A percentile compares a stretch with the other conserved stretches of the same genome.
phyloP scores from a whole-genome alignment of 2,113 vertebrate species.

The Muntiacus muntjak region DNA sequence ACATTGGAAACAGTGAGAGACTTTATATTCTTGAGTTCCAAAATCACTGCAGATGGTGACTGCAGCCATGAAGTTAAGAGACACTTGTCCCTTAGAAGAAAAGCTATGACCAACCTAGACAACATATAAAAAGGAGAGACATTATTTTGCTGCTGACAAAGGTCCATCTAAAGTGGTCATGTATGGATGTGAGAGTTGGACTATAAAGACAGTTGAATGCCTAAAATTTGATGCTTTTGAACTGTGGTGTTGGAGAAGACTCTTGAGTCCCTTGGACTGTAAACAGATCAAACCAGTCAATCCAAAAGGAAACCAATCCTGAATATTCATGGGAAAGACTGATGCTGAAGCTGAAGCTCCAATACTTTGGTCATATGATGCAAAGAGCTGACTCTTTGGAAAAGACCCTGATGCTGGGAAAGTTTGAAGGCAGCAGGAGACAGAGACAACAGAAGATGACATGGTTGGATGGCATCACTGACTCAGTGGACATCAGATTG shows the following conservation, averaged over 20 bases:
- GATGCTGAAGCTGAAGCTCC: background rate
- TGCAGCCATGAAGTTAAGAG: background rate
- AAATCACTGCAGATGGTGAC: background rate
- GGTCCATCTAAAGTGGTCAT: background rate
- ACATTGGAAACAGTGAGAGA: background rate
- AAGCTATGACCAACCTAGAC: background rate
- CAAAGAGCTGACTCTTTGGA: background rate
- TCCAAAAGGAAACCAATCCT: background rate
- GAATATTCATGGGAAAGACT: background rate
- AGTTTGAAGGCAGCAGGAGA: background rate
- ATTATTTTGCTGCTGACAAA: background rate
- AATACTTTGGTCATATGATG: background rate
- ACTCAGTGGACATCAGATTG: background rate
- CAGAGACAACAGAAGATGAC: accelerated
- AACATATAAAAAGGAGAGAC: background rate
- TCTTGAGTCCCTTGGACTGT: background rate
- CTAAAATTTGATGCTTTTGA: background rate
- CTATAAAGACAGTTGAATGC: background rate
- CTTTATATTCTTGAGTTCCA: background rate
- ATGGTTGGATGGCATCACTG: background rate
- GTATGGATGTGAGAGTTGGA: background rate
- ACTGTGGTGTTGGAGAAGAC: background rate
- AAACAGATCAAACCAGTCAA: background rate
- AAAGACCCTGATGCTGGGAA: background rate
- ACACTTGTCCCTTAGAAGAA: background rate